These are phyloP conservation scores for Drosophila paranaensis DNA, from an alignment of 2,888 invertebrate genomes.

Conservation along the genomic window DNA sequence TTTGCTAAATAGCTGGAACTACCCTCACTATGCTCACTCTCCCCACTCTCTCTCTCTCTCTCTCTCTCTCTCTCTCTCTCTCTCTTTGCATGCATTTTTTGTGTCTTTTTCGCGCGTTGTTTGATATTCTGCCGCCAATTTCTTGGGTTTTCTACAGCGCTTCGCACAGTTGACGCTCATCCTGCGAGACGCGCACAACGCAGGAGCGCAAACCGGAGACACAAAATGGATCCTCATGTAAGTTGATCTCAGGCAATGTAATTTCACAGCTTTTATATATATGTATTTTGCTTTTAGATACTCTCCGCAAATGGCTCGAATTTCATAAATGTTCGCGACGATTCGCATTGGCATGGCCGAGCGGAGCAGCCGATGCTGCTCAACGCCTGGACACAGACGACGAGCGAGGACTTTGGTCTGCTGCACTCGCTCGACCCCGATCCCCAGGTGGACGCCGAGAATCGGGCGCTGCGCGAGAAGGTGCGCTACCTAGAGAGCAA, in stretches of 20 bases:
- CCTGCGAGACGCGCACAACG: slow-evolving; percentile 35
- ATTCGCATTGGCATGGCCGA: slow-evolving; percentile 1
- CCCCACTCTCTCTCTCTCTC: neutral
- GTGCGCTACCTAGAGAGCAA: slow-evolving; percentile 71
- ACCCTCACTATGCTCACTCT: slow-evolving; percentile 43
- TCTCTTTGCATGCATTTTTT: slow-evolving; percentile 21
- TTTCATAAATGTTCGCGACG: slow-evolving; percentile 25
- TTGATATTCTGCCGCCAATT: slow-evolving; percentile 71
- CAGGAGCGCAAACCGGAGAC: slow-evolving; percentile 15
- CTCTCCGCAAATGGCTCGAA: slow-evolving; percentile 40
- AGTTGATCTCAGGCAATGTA: slow-evolving; percentile 9
- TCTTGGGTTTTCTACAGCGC: slow-evolving; percentile 15
- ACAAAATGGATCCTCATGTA: slow-evolving; percentile 56
- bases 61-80: slow-evolving; percentile 3
- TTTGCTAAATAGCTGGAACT: slow-evolving; percentile 44
- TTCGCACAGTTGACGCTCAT: slow-evolving; percentile 53
- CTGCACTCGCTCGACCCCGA: slow-evolving; percentile 35
- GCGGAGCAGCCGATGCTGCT: slow-evolving; percentile 53
- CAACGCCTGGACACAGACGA: slow-evolving; percentile 79
- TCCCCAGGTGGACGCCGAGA: slow-evolving; percentile 48
- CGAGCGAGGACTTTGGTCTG: slow-evolving; percentile 63
- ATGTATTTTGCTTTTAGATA: slow-evolving; percentile 17
- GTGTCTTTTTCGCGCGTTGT: slow-evolving; percentile 43
- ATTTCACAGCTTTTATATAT: no score
- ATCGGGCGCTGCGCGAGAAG: slow-evolving; percentile 66